phyloP scores from a whole-genome alignment of 2,113 vertebrate species.

The Tauraco erythrolophus region DNA sequence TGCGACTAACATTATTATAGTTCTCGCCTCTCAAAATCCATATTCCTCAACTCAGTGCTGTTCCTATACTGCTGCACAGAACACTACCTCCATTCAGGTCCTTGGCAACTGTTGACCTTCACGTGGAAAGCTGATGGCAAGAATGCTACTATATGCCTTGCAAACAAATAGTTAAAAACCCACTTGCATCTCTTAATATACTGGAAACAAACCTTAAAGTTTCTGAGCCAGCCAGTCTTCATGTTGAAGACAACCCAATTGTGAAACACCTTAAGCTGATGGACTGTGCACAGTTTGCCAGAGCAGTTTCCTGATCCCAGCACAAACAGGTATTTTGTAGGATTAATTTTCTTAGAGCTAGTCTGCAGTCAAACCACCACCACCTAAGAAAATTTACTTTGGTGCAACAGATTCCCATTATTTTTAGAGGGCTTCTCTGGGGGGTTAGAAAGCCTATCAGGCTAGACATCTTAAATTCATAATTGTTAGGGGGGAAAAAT shows the following conservation, averaged over 20 bases:
- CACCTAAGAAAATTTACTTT: background rate
- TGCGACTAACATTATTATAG: background rate
- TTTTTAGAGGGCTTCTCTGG: background rate
- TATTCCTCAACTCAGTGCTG: fast-evolving
- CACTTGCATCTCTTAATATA: background rate
- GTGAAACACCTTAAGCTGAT: background rate
- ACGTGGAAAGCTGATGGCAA: background rate
- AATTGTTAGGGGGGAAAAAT: background rate
- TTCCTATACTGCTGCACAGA: background rate
- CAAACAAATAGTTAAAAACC: background rate
- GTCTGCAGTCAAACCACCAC: background rate
- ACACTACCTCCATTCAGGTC: background rate
- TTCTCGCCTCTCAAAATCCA: background rate
- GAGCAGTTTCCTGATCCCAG: background rate
- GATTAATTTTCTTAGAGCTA: background rate
- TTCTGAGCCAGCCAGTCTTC: background rate
- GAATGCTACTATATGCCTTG: background rate
- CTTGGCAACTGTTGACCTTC: background rate
- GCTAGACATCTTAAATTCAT: background rate
- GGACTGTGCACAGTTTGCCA: background rate
- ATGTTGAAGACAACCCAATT: background rate
- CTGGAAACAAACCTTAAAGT: background rate
- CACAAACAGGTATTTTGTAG: background rate
- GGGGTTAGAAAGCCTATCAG: background rate
- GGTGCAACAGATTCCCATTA: background rate